These are phyloP conservation scores for Phaedon cochleariae DNA, from an alignment of 2,888 invertebrate species.

Conservation along the genomic window DNA sequence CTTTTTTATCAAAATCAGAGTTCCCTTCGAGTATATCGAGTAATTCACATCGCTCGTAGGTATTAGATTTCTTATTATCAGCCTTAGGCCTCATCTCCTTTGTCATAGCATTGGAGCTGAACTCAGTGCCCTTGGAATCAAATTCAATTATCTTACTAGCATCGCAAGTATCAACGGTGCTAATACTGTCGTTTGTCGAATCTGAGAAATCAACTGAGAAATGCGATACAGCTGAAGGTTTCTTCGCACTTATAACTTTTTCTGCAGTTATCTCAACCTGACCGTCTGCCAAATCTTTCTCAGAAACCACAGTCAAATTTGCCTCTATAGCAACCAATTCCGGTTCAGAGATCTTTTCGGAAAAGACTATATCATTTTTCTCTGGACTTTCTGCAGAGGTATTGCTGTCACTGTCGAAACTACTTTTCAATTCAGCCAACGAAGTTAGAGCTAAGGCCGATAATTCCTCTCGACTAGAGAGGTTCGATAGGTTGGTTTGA, in stretches of 20 bases:
- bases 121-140: slow-evolving; percentile 37
- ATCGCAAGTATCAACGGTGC: slow-evolving; percentile 22
- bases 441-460: slow-evolving; percentile 40
- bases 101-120: slow-evolving; percentile 40
- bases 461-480: slow-evolving; percentile 43
- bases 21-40: slow-evolving; percentile 48
- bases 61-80: slow-evolving; percentile 30
- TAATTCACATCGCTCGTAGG: slow-evolving; percentile 43
- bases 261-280: slow-evolving; percentile 67
- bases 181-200: slow-evolving; percentile 37
- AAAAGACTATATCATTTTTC: slow-evolving; percentile 16
- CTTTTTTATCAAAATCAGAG: slow-evolving; percentile 35
- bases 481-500: slow-evolving; percentile 50
- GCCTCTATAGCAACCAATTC: slow-evolving; percentile 64
- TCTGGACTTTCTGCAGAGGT: slow-evolving; percentile 18
- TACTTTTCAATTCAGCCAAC: slow-evolving; percentile 35
- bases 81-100: slow-evolving; percentile 39
- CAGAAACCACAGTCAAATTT: slow-evolving; percentile 67
- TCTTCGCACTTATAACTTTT: slow-evolving; percentile 50
- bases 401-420: slow-evolving; percentile 23
- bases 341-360: slow-evolving; percentile 37
- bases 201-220: slow-evolving; percentile 59
- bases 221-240: slow-evolving; percentile 53
- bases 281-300: slow-evolving; percentile 57
- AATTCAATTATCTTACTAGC: slow-evolving; percentile 17